Base-by-base conservation (phyloP, 1,140 invertebrate species). In the Zaprionus camerounensis region DNA sequence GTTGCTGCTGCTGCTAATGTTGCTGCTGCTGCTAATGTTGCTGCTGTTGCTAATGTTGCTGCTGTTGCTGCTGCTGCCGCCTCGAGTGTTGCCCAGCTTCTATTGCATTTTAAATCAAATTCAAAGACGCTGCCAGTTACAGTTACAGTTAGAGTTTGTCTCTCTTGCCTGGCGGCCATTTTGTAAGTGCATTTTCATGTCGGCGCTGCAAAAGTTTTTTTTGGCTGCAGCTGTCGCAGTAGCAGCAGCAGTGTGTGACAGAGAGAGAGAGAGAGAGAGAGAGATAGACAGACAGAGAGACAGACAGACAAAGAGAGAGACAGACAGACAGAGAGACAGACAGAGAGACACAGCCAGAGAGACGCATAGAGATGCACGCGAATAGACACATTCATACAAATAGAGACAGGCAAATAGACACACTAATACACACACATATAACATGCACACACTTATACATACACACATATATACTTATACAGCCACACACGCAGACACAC, bases 161-260 rank as follows among this genome's bases (percentile, higher is more conserved):
- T 26, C 28, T 55, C 9, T 7, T 67, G 64, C 46, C 65, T 61
- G 66, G n/a, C 66, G 38, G 68, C 49, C 26, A 55, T 55, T 31
- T 56, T 44, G 17, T 26, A 56, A 71, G 73, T 76, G 73, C 73
- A 71, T 65, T 71, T 65, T 41, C 73, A 65, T 76, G 73, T 76
- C 41, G 38, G 64, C 13, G 22, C 15, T 24, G 34, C 53, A 12
- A 57, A 63, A 75, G 67, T 71, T 75, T 36, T 75, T 36, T 34
- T 6, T 3, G 36, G 36, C 28, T 61, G 44, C 57, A 26, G 20
- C 31, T 53, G 49, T 34, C 31, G 17, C 20, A 49, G 46, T 22
- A 17, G 46, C 46, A 51, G n/a, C 9, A 51, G 11, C 31, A 34
- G 31, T 34, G 9, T 34, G 31, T 3, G 31, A 3, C 31, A 11